Base-by-base conservation (phyloP, 2,888 invertebrate species). In the Tholera decimalis region DNA sequence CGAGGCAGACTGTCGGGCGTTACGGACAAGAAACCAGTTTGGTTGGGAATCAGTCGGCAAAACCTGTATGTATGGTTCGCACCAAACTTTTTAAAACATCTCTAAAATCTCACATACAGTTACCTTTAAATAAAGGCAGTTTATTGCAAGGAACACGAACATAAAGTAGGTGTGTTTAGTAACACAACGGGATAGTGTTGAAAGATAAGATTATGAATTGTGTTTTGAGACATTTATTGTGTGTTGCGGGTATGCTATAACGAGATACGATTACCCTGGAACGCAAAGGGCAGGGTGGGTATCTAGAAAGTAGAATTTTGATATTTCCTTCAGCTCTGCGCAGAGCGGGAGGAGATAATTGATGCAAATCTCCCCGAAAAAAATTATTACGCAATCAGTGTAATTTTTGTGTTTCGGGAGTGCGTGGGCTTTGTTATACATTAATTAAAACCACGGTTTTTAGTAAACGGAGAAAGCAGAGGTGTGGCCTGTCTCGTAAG, bases 1-100 rank as follows among this genome's bases (percentile, higher is more conserved):
- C 85, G 86, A 88, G 87, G 88, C 89, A 93, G 94, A 93, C 93
- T 89, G 77, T 89, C 93, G 92, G 94, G 92, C 93, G 91, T 88
- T 92, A 85, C 88, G 90, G 90, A 83, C 91, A 76, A 66, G 69
- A 83, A 93, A 94, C 94, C 91, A 78, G 93, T 93, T 92, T 83
- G 80, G 73, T 82, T 74, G 84, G 83, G 85, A 85, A 85, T 82
- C 68, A 55, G 73, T 68, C 65, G 65, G 68, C 73, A 35, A 78
- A 82, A 76, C 81, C 81, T 70, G 81, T 68, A 78, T 54, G 62
- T 66, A 53, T 67, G 60, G 66, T 59, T 53, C 59, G 69, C 77
- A 65, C 54, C 62, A 71, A 69, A 63, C 71, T 55, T 49, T 63
- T 67, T 44, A 54, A 47, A 61, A 70, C 54, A 58, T 62, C 71